phyloP scores from a whole-genome alignment of 2,888 invertebrate species.

The Siphlonurus alternatus region DNA sequence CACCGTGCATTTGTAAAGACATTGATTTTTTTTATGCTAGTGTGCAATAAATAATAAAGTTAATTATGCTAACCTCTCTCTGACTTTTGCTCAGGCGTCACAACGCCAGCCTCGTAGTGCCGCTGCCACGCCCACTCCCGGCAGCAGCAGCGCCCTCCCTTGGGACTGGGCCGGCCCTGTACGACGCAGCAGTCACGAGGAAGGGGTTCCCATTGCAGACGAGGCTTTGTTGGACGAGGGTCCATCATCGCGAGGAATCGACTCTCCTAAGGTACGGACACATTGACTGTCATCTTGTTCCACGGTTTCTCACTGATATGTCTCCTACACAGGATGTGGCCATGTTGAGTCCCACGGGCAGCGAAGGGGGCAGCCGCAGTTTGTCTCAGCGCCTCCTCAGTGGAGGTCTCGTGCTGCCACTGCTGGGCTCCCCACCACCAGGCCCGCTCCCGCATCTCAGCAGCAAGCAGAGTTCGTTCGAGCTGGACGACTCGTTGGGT shows the following conservation, averaged over 20 bases:
- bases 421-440: slow-evolving; percentile 15
- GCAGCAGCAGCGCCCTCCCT: background rate
- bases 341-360: background rate
- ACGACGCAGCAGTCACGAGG: background rate
- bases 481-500: slow-evolving; percentile 64
- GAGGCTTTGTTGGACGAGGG: too few relatives aligned
- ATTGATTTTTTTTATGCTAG: too few relatives aligned
- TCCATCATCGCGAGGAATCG: background rate
- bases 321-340: background rate
- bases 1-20: too few relatives aligned
- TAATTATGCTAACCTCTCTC: too few relatives aligned
- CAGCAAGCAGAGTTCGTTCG: slow-evolving; percentile 64
- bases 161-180: background rate
- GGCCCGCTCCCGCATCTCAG: slow-evolving; percentile 22
- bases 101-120: background rate
- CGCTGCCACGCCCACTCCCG: background rate
- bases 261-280: background rate
- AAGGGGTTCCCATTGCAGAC: background rate
- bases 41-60: too few relatives aligned
- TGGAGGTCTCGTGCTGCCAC: slow-evolving; percentile 13
- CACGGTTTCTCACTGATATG: too few relatives aligned
- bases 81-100: too few relatives aligned
- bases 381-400: slow-evolving; percentile 15
- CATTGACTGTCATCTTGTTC: too few relatives aligned
- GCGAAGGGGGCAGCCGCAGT: slow-evolving; percentile 4